Percentiles rank a stretch among this genome's conserved stretches.
These are phyloP conservation scores for Ichneumoninae sp. DNA, from an alignment of 2,888 invertebrate species.

Conservation along the genomic window DNA sequence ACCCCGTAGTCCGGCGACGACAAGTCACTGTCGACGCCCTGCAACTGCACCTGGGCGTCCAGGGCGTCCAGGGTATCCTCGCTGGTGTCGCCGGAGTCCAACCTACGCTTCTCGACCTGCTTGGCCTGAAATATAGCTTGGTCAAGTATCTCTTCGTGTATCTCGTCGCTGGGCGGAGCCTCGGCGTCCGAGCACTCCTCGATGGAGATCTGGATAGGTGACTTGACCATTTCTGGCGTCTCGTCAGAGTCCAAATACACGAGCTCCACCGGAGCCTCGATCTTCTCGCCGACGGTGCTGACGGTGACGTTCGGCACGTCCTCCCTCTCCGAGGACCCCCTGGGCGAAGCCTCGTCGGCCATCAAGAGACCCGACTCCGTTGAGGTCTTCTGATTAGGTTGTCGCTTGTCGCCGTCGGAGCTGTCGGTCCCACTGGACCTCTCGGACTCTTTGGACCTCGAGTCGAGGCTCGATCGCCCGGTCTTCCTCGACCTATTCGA, in stretches of 20 bases:
- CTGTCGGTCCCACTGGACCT: slow-evolving; percentile 66
- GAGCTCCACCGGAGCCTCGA: slow-evolving; percentile 59
- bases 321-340: slow-evolving; percentile 70
- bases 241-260: slow-evolving; percentile 72
- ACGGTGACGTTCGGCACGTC: slow-evolving; percentile 79
- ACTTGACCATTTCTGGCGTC: slow-evolving; percentile 79
- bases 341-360: slow-evolving; percentile 46
- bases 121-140: slow-evolving; percentile 76
- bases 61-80: slow-evolving; percentile 82
- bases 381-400: slow-evolving; percentile 48
- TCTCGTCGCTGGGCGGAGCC: slow-evolving; percentile 72
- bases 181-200: slow-evolving; percentile 83
- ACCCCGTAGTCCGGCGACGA: slow-evolving; percentile 82
- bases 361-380: slow-evolving; percentile 38
- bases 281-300: slow-evolving; percentile 69
- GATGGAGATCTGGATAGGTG: slow-evolving; percentile 83
- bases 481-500: slow-evolving; percentile 44
- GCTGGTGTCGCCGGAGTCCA: slow-evolving; percentile 81
- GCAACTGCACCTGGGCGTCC: slow-evolving; percentile 80
- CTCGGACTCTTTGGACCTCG: slow-evolving; percentile 46
- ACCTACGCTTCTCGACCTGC: slow-evolving; percentile 77
- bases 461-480: slow-evolving; percentile 32
- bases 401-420: slow-evolving; percentile 65
- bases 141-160: slow-evolving; percentile 72
- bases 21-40: slow-evolving; percentile 80